These are phyloP conservation scores for Microhierax caerulescens DNA, from an alignment of 2,797 vertebrate species.

Conservation along the genomic window DNA sequence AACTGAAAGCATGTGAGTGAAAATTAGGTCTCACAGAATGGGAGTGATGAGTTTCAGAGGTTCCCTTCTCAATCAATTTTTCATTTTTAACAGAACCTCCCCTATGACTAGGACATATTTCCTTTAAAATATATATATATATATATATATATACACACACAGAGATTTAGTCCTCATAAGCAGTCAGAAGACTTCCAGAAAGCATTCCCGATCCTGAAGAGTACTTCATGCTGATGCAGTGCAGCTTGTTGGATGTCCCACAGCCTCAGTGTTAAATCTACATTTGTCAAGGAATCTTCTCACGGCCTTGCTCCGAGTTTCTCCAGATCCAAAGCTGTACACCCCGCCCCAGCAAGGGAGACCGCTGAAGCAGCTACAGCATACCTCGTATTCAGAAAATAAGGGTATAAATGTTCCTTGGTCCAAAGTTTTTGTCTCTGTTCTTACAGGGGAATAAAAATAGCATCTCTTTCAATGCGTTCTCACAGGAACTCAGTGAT, in stretches of 20 bases:
- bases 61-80: not conserved
- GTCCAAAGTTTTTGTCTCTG: not conserved
- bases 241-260: not conserved
- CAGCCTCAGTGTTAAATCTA: not conserved
- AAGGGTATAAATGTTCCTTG: not conserved
- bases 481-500: not conserved
- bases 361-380: not conserved
- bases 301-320: not conserved
- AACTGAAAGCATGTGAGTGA: not conserved
- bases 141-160: too few relatives aligned
- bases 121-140: not conserved
- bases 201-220: not conserved
- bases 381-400: not conserved
- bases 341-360: not conserved
- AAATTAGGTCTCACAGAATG: not conserved
- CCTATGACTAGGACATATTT: not conserved
- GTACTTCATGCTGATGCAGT: not conserved
- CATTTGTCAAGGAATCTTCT: not conserved
- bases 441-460: not conserved
- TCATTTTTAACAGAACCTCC: slow-evolving; percentile 1
- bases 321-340: not conserved
- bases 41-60: not conserved
- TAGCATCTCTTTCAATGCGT: not conserved
- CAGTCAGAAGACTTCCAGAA: not conserved
- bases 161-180: not conserved